These are phyloP conservation scores for Alviniconcha strummeri DNA, from an alignment of 2,888 invertebrate species.

Conservation along the genomic window DNA sequence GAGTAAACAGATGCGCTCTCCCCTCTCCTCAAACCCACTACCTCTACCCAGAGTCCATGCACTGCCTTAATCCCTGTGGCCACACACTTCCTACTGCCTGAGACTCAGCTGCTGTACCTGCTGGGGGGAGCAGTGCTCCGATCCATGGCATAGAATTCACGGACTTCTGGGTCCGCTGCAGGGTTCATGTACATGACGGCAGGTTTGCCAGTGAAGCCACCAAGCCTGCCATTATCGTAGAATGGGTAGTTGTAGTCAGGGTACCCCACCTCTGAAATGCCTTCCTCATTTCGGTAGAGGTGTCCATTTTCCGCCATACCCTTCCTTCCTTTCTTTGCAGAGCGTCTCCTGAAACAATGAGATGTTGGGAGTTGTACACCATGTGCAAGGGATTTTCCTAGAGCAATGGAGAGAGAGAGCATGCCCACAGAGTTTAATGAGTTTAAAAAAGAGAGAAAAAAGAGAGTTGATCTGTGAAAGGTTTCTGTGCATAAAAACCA, in stretches of 20 bases:
- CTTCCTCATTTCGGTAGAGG: neutral
- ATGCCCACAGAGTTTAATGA: no score
- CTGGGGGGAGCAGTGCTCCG: neutral
- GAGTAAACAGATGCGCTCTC: no score
- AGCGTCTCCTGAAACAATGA: neutral
- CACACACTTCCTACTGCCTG: no score
- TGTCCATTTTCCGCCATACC: neutral
- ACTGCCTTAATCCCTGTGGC: no score
- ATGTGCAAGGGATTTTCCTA: neutral
- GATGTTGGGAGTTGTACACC: no score
- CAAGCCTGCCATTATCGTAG: neutral
- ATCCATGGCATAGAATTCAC: conserved; percentile 9
- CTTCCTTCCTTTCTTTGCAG: conserved; percentile 3
- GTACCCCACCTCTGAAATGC: neutral
- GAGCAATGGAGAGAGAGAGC: neutral
- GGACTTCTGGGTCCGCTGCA: conserved; percentile 3
- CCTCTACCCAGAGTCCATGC: no score
- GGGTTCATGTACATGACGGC: conserved; percentile 17
- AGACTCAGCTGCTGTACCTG: conserved; percentile 2
- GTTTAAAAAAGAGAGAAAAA: no score
- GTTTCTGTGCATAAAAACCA: neutral
- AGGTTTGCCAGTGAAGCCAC: neutral
- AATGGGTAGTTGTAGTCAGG: conserved; percentile 6
- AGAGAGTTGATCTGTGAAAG: no score
- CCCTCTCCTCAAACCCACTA: no score